Evolutionary conservation across 2,113 vertebrate species (phyloP).

Genomic region (Diadophis punctatus): DNA sequence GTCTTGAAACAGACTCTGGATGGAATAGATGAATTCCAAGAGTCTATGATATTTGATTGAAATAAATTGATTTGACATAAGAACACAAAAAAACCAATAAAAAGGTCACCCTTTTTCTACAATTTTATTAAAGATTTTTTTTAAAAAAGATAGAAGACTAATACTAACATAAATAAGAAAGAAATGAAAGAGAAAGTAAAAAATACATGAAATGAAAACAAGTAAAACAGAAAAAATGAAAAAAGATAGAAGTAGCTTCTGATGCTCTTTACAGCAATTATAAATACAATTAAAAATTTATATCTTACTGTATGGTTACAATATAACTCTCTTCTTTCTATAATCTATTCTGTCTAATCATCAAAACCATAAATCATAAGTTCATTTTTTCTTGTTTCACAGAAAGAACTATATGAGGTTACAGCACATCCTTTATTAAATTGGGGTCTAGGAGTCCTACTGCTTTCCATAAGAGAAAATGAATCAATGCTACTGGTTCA

Average conservation of each 20-base stretch:
- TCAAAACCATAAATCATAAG: background rate
- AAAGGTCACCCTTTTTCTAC: background rate
- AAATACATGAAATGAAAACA: background rate
- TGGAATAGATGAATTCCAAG: background rate
- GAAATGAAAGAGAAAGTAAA: background rate
- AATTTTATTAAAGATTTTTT: background rate
- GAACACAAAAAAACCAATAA: background rate
- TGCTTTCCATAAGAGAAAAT: background rate
- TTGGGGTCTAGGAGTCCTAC: background rate
- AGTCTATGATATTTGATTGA: background rate
- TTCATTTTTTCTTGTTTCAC: background rate
- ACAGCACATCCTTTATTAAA: background rate
- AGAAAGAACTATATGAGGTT: background rate
- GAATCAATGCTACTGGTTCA: background rate
- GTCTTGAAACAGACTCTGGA: background rate
- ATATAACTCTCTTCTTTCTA: background rate
- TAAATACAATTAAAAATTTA: background rate
- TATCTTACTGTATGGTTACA: background rate
- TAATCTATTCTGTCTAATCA: background rate
- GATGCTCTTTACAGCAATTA: background rate
- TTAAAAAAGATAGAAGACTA: background rate
- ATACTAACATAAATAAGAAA: background rate
- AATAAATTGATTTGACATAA: background rate
- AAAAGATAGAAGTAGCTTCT: background rate
- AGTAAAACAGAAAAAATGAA: background rate